A percentile compares a stretch with the other conserved stretches of the same genome.
These are phyloP conservation scores for Drosophila anomalipes DNA, from an alignment of 2,888 invertebrate genomes.

Conservation along the genomic window DNA sequence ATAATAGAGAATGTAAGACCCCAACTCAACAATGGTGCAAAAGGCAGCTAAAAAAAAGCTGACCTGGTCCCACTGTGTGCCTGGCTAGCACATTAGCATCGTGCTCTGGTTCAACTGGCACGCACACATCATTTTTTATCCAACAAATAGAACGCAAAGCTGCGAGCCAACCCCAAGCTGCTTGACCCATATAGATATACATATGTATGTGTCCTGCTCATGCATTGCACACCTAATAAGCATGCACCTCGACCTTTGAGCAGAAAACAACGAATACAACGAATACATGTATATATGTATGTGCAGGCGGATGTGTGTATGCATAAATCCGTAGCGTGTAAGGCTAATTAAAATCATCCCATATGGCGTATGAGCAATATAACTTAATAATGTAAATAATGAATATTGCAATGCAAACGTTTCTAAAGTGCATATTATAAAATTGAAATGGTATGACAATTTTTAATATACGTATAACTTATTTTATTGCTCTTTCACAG, in stretches of 20 bases:
- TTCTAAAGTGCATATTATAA: background rate
- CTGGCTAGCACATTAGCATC: conserved; percentile 7
- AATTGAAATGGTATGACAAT: background rate
- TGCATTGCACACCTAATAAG: conserved; percentile 47
- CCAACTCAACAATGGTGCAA: conserved; percentile 12
- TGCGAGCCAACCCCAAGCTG: conserved; percentile 14
- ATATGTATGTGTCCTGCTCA: conserved; percentile 3
- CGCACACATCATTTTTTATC: conserved; percentile 73
- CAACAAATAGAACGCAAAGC: conserved; percentile 31
- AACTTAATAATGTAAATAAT: conserved; percentile 22
- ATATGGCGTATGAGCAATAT: conserved; percentile 38
- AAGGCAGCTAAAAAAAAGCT: conserved; percentile 62
- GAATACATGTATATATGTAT: background rate
- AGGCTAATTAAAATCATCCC: conserved; percentile 65
- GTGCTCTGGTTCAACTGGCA: conserved; percentile 34
- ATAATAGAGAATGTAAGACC: background rate
- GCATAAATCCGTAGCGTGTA: conserved; percentile 19
- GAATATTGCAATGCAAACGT: conserved; percentile 11
- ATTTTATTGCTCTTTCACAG: background rate
- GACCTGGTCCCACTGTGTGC: conserved; percentile 48
- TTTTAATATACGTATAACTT: background rate
- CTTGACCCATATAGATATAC: conserved; percentile 68
- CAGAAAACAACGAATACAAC: background rate
- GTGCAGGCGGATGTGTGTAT: background rate
- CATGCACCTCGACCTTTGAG: conserved; percentile 71